Evolutionary conservation across 2,888 invertebrate species (phyloP), one percentile per base, ranked within the genome.

Genomic region (Nomada goodeniana): DNA sequence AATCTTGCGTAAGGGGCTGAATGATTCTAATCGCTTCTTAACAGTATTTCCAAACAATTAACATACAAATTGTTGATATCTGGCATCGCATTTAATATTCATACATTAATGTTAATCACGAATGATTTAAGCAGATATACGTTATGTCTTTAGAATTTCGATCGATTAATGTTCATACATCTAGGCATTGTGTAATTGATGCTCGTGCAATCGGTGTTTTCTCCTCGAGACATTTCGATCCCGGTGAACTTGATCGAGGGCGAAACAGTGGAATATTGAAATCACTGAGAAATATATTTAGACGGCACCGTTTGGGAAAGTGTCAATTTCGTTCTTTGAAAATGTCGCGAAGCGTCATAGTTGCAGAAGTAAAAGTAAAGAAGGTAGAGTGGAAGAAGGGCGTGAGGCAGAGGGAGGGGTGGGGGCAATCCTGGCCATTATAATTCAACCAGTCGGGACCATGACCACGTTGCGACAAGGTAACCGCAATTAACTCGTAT

Each of bases 401-500:
- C 53, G 57, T 9, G 57, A 11, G 57, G 20, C 9, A 29, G 23
- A 15, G 53, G 36, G 20, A 18, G 13, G 78, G 82, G 82, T 36
- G 85, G 87, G 83, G 84, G 83, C 89, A 89, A 89, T 91, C 87
- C 90, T 90, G 91, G 91, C 88, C 89, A 91, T 90, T 89, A 89
- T 89, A 88, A 71, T 82, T 23, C 71, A 72, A 77, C 70, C 87
- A 90, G 89, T 87, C 89, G 91, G 92, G 92, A 90, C 93, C 93
- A 91, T 93, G 92, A 93, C 92, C 92, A 93, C 92, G 89, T 93
- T 93, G 92, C 91, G 90, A 91, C 93, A 93, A 93, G 93, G 92
- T 93, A 92, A 93, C 91, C 84, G 70, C 81, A 76, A 71, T 80
- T 69, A 76, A 75, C 70, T 75, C 52, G 72, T 50, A 67, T 77